Evolutionary conservation across 2,113 vertebrate species (phyloP).

Genomic region (Argyrosomus japonicus): DNA sequence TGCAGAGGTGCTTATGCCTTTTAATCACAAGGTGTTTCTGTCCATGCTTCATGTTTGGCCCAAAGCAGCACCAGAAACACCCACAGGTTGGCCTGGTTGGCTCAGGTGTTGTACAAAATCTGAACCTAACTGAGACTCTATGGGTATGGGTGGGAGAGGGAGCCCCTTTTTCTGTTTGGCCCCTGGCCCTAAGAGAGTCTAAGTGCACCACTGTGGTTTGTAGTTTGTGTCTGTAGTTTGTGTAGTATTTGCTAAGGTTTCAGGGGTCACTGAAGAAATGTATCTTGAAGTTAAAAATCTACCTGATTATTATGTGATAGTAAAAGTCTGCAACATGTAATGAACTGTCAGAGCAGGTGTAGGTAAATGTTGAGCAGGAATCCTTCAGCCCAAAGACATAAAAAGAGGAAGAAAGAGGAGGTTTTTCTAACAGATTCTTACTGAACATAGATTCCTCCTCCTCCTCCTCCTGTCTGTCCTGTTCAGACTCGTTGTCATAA

Average conservation of each 20-base stretch:
- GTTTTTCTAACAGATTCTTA: constrained; percentile 9
- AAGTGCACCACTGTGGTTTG: neutral
- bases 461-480: neutral
- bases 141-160: neutral
- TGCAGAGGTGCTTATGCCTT: too few species aligned
- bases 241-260: neutral
- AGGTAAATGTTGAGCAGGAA: neutral
- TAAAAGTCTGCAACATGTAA: neutral
- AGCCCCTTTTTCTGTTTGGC: neutral
- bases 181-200: neutral
- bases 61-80: too few species aligned
- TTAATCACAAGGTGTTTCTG: too few species aligned
- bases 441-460: neutral
- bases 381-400: neutral
- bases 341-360: constrained; percentile 29
- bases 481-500: constrained; percentile 21
- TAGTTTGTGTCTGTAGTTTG: too few species aligned
- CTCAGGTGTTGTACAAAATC: neutral
- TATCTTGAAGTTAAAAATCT: neutral
- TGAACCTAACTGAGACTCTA: neutral
- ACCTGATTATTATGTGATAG: neutral
- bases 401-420: constrained; percentile 3
- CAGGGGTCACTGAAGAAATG: neutral
- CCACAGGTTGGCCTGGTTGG: neutral
- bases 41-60: too few species aligned